phyloP scores from a whole-genome alignment of 1,140 invertebrate species.

The Zaprionus ornatus region DNA sequence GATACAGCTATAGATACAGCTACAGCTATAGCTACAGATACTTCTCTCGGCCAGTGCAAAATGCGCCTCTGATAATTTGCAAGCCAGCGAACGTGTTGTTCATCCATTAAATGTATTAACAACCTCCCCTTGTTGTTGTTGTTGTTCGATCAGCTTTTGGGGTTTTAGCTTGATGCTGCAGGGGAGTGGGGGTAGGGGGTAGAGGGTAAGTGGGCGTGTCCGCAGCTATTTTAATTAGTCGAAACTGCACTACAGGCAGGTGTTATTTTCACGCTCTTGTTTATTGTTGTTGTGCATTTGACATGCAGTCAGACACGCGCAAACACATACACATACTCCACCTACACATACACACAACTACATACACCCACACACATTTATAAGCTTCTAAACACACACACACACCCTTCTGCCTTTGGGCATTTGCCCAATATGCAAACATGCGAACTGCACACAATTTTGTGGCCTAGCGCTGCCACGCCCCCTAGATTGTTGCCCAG shows the following conservation, averaged over 20 bases:
- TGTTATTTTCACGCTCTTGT: conserved; percentile 62
- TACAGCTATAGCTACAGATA: conserved; percentile 13
- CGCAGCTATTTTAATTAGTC: conserved; percentile 70
- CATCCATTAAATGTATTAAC: conserved; percentile 15
- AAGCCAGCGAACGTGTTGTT: conserved; percentile 30
- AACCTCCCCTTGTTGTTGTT: not conserved
- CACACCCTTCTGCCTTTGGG: conserved; percentile 8
- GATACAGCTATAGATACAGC: conserved; percentile 6
- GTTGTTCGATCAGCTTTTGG: not conserved
- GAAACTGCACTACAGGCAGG: conserved; percentile 48
- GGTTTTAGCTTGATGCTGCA: not conserved
- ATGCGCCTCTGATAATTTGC: conserved; percentile 28
- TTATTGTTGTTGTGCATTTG: conserved; percentile 35
- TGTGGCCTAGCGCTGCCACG: conserved; percentile 25
- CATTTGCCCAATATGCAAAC: conserved; percentile 42
- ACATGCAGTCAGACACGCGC: conserved; percentile 30
- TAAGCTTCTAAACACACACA: conserved; percentile 7
- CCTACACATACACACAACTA: conserved; percentile 13
- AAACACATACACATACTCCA: not conserved
- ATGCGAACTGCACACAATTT: conserved; percentile 48
- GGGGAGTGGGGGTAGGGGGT: not conserved
- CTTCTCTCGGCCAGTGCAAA: conserved; percentile 29
- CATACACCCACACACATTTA: not conserved
- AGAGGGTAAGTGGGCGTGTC: not conserved
- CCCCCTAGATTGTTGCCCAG: not conserved